Evolutionary conservation across 2,888 invertebrate species (phyloP).

Genomic region (Serrognathus titanus): DNA sequence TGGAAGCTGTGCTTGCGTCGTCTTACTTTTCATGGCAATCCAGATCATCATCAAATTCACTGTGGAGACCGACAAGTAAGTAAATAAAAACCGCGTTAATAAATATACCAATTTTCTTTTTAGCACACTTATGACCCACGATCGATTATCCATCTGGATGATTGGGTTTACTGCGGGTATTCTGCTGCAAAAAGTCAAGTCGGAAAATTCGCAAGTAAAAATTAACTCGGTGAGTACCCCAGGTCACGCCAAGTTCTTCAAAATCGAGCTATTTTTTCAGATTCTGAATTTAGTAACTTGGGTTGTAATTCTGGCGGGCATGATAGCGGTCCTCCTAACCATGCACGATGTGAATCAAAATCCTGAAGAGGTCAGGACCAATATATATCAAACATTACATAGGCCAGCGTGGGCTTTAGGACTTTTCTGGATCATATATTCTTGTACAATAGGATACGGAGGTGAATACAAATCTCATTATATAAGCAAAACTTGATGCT

Average conservation of each 20-base stretch:
- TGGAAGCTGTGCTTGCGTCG: too few relatives aligned
- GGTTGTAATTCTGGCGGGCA: constrained; percentile 13
- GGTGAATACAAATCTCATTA: constrained; percentile 15
- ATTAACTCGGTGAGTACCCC: constrained; percentile 4
- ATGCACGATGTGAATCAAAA: constrained; percentile 13
- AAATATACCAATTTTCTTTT: background rate
- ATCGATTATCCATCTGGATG: constrained; percentile 15
- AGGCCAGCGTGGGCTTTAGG: constrained; percentile 23
- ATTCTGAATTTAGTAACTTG: constrained; percentile 18
- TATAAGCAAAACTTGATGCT: background rate
- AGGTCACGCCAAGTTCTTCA: too few relatives aligned
- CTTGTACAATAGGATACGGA: constrained; percentile 25
- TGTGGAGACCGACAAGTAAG: too few relatives aligned
- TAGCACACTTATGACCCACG: constrained; percentile 21
- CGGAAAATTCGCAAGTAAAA: constrained; percentile 5
- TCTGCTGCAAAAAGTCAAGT: constrained; percentile 12
- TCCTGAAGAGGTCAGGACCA: constrained; percentile 15
- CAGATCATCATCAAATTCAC: too few relatives aligned
- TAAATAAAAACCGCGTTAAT: too few relatives aligned
- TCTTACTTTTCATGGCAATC: too few relatives aligned
- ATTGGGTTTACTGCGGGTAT: constrained; percentile 20
- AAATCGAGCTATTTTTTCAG: constrained; percentile 9
- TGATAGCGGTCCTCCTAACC: constrained; percentile 16
- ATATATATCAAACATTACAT: constrained; percentile 22
- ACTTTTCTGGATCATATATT: constrained; percentile 27